phyloP scores from a whole-genome alignment of 2,888 invertebrate genomes.

The Heliconius erato region DNA sequence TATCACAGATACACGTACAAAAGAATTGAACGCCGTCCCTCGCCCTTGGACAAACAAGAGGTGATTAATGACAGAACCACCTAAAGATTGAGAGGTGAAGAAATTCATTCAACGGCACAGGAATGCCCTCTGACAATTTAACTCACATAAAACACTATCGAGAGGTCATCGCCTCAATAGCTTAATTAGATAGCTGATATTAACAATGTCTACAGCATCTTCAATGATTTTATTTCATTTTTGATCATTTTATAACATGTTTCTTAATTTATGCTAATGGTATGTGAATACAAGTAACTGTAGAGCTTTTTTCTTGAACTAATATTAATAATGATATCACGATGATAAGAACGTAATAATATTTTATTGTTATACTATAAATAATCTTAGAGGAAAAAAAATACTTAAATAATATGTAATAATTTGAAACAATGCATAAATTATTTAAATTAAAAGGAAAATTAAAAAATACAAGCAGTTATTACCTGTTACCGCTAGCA shows the following conservation, averaged over 20 bases:
- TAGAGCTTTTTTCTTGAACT: slow-evolving; percentile 19
- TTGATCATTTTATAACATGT: background rate
- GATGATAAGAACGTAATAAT: background rate
- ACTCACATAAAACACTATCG: slow-evolving; percentile 65
- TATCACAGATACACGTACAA: slow-evolving; percentile 26
- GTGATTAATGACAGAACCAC: slow-evolving; percentile 73
- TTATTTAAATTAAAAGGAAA: background rate
- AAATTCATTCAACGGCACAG: slow-evolving; percentile 62
- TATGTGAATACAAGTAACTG: background rate
- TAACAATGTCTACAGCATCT: slow-evolving; percentile 15
- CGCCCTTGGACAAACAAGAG: slow-evolving; percentile 74
- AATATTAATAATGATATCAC: background rate
- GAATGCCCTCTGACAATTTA: slow-evolving; percentile 60
- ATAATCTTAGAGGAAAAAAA: background rate
- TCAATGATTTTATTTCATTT: background rate
- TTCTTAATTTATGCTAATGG: slow-evolving; percentile 15
- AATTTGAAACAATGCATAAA: slow-evolving; percentile 9
- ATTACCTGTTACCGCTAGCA: slow-evolving; percentile 8
- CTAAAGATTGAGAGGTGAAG: slow-evolving; percentile 72
- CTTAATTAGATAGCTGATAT: slow-evolving; percentile 71
- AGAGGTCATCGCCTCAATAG: slow-evolving; percentile 73
- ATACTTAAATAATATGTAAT: background rate
- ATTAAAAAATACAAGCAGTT: background rate
- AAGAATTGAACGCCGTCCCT: slow-evolving; percentile 56
- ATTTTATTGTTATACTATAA: background rate